These are phyloP conservation scores for Drosophila leonis DNA, from an alignment of 2,888 invertebrate genomes.

Conservation along the genomic window DNA sequence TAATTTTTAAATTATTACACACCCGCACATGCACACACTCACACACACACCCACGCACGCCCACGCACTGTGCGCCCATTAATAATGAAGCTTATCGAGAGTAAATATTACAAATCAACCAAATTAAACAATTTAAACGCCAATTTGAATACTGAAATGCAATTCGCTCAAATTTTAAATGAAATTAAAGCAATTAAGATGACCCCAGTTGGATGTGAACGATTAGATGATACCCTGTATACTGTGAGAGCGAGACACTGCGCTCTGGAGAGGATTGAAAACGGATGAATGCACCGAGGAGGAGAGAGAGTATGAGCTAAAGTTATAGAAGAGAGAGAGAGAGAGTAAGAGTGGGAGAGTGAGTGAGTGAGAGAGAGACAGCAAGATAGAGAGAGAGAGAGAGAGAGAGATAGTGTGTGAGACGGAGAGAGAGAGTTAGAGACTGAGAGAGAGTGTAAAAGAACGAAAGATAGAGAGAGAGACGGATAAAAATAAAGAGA, in stretches of 20 bases:
- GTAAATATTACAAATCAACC: conserved; percentile 54
- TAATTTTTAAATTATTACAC: conserved; percentile 41
- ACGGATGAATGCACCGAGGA: too few species aligned
- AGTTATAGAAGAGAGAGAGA: too few species aligned
- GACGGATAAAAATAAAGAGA: too few species aligned
- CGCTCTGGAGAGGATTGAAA: too few species aligned
- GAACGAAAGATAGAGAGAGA: neutral
- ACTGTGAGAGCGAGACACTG: neutral
- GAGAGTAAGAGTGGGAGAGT: too few species aligned
- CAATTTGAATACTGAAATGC: conserved; percentile 23
- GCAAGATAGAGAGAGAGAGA: too few species aligned
- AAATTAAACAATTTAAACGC: conserved; percentile 41
- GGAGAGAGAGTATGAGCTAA: too few species aligned
- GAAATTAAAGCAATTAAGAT: neutral
- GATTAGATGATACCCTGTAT: neutral
- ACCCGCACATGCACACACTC: conserved; percentile 1
- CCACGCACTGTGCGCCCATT: neutral
- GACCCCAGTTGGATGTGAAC: neutral
- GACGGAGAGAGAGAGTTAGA: too few species aligned
- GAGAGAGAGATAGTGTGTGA: too few species aligned
- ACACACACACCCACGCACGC: conserved; percentile 1
- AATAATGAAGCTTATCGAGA: conserved; percentile 46
- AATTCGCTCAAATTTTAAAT: neutral
- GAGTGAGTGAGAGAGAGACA: too few species aligned
- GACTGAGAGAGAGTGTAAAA: too few species aligned